phyloP scores from a whole-genome alignment of 2,888 invertebrate genomes.

The Pecten maximus region DNA sequence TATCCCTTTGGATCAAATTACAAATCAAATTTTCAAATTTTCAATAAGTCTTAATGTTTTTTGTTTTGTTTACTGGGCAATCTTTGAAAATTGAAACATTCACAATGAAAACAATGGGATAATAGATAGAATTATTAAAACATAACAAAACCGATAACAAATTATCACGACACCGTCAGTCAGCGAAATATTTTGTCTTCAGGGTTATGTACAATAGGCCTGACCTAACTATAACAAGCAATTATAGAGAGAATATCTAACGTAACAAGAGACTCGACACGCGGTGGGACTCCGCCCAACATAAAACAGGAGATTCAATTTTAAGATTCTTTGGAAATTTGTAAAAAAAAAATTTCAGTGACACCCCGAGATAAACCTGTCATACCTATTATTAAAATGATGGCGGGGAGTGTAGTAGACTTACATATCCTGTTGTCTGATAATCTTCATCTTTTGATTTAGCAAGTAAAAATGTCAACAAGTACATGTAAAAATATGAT shows the following conservation, averaged over 20 bases:
- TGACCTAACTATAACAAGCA: background rate
- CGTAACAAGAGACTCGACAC: background rate
- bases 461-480: no score
- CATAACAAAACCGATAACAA: constrained; percentile 4
- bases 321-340: background rate
- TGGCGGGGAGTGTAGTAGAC: no score
- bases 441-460: no score
- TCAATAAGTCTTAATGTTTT: no score
- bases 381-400: no score
- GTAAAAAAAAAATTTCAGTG: background rate
- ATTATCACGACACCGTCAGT: background rate
- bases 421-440: no score
- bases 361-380: no score
- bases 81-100: background rate
- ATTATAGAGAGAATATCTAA: background rate
- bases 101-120: background rate
- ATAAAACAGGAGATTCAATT: background rate
- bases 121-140: background rate
- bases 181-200: background rate
- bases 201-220: background rate
- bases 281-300: no score
- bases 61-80: background rate
- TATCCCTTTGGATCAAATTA: background rate
- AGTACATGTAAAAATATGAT: no score
- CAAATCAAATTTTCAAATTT: no score